phyloP scores from a whole-genome alignment of 2,888 invertebrate genomes.

The Zygogramma bicolorata region DNA sequence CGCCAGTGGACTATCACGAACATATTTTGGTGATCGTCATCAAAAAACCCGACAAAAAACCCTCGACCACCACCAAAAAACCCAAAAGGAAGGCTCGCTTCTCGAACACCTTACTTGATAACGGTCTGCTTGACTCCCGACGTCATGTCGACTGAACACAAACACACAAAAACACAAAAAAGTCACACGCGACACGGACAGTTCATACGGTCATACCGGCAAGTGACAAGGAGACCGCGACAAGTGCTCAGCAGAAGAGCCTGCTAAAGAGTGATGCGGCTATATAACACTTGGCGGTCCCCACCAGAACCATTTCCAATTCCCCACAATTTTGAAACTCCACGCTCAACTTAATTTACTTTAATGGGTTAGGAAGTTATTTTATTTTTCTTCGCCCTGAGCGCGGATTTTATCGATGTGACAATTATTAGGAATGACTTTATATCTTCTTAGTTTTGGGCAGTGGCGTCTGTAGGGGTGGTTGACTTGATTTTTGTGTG shows the following conservation, averaged over 20 bases:
- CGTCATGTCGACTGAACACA: conserved; percentile 63
- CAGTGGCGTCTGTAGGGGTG: neutral
- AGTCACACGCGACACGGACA: conserved; percentile 5
- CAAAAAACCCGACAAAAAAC: neutral
- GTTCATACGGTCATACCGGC: conserved; percentile 42
- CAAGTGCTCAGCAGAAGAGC: conserved; percentile 14
- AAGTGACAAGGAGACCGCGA: neutral
- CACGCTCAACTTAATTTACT: conserved; percentile 43
- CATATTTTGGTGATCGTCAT: too few species aligned
- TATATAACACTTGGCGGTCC: conserved; percentile 42
- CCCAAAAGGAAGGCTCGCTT: neutral
- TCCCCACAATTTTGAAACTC: conserved; percentile 45
- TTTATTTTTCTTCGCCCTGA: conserved; percentile 33
- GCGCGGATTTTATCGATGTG: conserved; percentile 2
- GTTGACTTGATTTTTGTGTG: too few species aligned
- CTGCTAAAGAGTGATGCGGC: conserved; percentile 39
- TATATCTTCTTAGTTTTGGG: neutral
- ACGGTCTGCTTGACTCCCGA: conserved; percentile 70
- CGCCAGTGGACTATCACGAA: too few species aligned
- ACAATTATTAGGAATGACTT: conserved; percentile 1
- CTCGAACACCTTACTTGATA: conserved; percentile 67
- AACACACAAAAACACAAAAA: conserved; percentile 27
- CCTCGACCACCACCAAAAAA: neutral
- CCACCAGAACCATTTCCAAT: conserved; percentile 47
- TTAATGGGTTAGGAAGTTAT: conserved; percentile 38